These are phyloP conservation scores for Pseudorectes ferrugineus DNA, from an alignment of 2,113 vertebrate genomes.

Conservation along the genomic window DNA sequence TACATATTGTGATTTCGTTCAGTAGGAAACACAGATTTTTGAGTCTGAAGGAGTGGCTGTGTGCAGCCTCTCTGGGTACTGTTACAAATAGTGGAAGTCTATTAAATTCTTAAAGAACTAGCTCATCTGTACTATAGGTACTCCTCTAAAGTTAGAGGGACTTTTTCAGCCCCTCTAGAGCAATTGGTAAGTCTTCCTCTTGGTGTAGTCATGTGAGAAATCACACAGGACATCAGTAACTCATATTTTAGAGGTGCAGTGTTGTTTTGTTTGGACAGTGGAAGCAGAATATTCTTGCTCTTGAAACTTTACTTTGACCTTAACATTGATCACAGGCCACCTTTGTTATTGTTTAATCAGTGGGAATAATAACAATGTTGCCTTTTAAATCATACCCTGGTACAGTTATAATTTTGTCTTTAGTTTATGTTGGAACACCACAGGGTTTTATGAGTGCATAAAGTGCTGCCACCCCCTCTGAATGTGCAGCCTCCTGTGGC, in stretches of 20 bases:
- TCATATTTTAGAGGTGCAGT: not conserved
- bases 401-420: not conserved
- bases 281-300: not conserved
- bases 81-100: not conserved
- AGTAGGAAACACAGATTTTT: not conserved
- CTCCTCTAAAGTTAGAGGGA: not conserved
- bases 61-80: not conserved
- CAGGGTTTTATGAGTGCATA: not conserved
- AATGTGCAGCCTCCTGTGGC: not conserved
- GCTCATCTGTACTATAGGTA: not conserved
- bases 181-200: not conserved
- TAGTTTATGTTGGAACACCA: not conserved
- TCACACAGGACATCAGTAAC: not conserved
- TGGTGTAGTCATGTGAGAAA: not conserved
- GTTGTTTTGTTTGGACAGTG: not conserved
- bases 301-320: not conserved
- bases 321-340: not conserved
- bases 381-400: not conserved
- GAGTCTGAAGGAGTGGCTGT: not conserved
- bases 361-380: not conserved
- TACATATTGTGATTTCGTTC: not conserved
- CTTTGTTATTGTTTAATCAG: not conserved
- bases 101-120: not conserved
- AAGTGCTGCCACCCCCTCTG: not conserved
- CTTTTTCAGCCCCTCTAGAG: not conserved